Conservation (phyloP, 1,140 invertebrate genomes). For the Venustaconcha ellipsiformis region DNA sequence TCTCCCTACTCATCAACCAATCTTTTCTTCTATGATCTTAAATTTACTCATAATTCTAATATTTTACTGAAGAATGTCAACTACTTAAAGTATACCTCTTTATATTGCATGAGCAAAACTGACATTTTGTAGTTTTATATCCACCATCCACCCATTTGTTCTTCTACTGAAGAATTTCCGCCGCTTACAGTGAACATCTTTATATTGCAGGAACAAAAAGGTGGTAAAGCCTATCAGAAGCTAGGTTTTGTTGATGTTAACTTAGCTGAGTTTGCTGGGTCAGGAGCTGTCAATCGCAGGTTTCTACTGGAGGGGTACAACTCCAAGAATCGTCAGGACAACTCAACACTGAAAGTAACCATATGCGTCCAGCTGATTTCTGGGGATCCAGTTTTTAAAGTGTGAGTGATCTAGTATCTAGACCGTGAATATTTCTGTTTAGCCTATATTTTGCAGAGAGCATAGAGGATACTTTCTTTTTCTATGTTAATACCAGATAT, state of each 20-base stretch:
- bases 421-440: neutral
- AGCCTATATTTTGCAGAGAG: neutral
- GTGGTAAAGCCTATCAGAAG: slow-evolving; percentile 93
- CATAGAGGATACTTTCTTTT: no score
- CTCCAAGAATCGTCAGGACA: slow-evolving; percentile 88
- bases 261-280: slow-evolving; percentile 94
- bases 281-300: slow-evolving; percentile 84
- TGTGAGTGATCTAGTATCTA: slow-evolving; percentile 76
- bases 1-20: no score
- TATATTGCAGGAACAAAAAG: slow-evolving; percentile 79
- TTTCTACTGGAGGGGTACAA: slow-evolving; percentile 96
- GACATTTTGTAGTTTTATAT: no score
- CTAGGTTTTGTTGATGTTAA: slow-evolving; percentile 97
- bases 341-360: slow-evolving; percentile 91
- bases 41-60: no score
- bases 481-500: no score
- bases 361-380: slow-evolving; percentile 94
- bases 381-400: slow-evolving; percentile 97
- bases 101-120: neutral
- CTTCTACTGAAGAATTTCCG: no score
- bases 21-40: no score
- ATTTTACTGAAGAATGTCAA: neutral
- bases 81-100: neutral
- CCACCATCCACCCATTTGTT: no score
- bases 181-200: neutral